A percentile compares a stretch with the other conserved stretches of the same genome.
These are phyloP conservation scores for Prunella fulvescens DNA, from an alignment of 2,113 vertebrate species.

Conservation along the genomic window DNA sequence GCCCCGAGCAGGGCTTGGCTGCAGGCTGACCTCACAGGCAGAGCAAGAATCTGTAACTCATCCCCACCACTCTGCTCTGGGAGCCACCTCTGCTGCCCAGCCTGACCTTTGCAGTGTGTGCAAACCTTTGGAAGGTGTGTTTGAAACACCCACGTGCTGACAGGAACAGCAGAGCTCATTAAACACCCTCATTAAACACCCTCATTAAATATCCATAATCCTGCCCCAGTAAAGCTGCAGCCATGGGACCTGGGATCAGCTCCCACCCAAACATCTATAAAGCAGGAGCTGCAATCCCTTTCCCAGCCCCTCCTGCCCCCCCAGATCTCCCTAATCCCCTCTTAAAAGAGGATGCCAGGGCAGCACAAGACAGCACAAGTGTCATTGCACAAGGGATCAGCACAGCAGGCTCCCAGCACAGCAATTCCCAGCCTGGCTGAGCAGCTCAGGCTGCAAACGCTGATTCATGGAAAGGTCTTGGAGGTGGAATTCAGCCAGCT, in stretches of 20 bases:
- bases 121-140: not conserved
- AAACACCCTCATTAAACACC: not conserved
- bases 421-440: not conserved
- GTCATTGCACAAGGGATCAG: not conserved
- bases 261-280: not conserved
- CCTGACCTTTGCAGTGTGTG: not conserved
- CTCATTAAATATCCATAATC: not conserved
- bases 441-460: not conserved
- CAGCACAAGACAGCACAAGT: not conserved
- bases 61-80: not conserved
- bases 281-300: not conserved
- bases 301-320: not conserved
- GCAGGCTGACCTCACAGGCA: accelerated
- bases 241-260: accelerated
- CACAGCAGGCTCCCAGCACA: not conserved
- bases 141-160: not conserved
- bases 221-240: not conserved
- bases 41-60: not conserved
- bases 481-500: not conserved
- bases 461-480: not conserved
- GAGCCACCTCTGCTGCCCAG: not conserved
- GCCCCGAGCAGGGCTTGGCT: not conserved
- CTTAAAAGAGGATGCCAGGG: not conserved
- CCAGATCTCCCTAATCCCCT: not conserved
- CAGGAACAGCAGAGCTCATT: not conserved